Evolutionary conservation across 2,797 vertebrate species (phyloP).

Genomic region (Rhynchotus rufescens): DNA sequence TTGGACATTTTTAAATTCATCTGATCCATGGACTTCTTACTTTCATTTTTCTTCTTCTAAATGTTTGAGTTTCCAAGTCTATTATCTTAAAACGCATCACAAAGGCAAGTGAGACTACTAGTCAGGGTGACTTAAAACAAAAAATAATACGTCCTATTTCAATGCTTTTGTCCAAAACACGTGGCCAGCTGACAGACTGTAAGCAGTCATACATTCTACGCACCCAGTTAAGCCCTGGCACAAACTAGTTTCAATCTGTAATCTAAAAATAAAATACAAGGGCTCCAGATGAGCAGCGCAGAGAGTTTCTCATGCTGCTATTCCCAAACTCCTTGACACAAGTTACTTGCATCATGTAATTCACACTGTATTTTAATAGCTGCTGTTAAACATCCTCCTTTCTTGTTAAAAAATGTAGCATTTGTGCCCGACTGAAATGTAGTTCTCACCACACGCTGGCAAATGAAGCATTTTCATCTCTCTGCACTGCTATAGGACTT

Average conservation of each 20-base stretch:
- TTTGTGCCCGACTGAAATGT: neutral
- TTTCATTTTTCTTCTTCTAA: neutral
- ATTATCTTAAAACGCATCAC: neutral
- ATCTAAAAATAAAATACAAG: neutral
- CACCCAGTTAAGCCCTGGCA: neutral
- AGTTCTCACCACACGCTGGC: neutral
- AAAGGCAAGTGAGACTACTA: neutral
- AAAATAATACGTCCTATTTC: neutral
- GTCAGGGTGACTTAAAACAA: neutral
- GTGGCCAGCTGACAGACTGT: neutral
- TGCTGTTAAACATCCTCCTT: neutral
- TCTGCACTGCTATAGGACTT: neutral
- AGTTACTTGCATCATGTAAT: neutral
- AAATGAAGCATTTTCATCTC: neutral
- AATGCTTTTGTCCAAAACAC: neutral
- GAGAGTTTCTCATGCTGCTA: neutral
- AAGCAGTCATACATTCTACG: neutral
- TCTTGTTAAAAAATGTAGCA: neutral
- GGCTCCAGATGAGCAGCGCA: neutral
- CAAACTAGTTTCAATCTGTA: neutral
- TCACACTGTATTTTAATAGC: neutral
- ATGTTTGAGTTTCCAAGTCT: neutral
- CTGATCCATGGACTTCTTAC: neutral
- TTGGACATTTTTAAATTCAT: neutral
- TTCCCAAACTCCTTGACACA: neutral